A percentile compares a stretch with the other conserved stretches of the same genome.
Evolutionary conservation across 2,888 invertebrate genomes (phyloP).

Genomic region (Aphodius sticticus): DNA sequence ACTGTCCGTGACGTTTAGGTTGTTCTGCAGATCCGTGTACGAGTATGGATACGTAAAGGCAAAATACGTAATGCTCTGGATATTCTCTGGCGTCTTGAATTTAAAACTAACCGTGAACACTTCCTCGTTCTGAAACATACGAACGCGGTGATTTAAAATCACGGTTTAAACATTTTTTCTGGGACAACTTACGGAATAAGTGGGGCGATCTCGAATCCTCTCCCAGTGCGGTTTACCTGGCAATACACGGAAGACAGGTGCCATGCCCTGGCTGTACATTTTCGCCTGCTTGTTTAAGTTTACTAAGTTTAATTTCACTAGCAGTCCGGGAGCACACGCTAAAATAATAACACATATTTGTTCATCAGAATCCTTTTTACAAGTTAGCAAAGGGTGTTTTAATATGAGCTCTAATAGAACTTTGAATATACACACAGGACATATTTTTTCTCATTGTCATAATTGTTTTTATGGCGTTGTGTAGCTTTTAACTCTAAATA

Average conservation of each 20-base stretch:
- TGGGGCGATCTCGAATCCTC: constrained; percentile 80
- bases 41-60: constrained; percentile 93
- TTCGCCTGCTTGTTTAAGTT: constrained; percentile 91
- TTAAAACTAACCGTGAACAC: constrained; percentile 79
- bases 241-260: constrained; percentile 78
- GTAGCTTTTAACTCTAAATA: too few species aligned
- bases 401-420: neutral
- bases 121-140: constrained; percentile 70
- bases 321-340: constrained; percentile 63
- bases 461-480: too few species aligned
- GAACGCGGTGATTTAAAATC: constrained; percentile 25
- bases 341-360: constrained; percentile 34
- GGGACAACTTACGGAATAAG: constrained; percentile 71
- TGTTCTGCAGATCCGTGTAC: constrained; percentile 81
- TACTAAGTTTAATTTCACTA: constrained; percentile 82
- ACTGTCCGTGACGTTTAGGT: constrained; percentile 73
- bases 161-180: neutral
- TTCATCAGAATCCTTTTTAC: neutral
- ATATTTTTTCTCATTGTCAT: too few species aligned
- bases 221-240: constrained; percentile 87
- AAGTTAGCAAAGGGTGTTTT: constrained; percentile 18
- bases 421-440: too few species aligned
- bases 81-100: constrained; percentile 74
- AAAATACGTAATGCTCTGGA: constrained; percentile 79
- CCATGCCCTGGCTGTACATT: constrained; percentile 92